Base-by-base conservation (phyloP, 2,888 invertebrate species). In the Lobophora halterata region DNA sequence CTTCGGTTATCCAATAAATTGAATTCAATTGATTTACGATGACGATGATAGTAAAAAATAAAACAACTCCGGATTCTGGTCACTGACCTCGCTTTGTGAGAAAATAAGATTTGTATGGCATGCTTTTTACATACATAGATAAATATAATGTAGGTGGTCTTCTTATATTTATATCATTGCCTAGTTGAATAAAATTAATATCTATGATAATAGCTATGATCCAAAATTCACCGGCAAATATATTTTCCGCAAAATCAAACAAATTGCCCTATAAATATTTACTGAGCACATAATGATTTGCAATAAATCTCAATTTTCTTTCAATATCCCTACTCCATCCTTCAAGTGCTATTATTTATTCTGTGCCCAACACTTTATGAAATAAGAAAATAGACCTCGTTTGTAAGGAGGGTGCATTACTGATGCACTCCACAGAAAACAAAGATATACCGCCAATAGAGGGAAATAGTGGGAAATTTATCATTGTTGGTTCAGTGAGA, bases 331-430 rank as follows among this genome's bases (percentile, higher is more conserved):
- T 67, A 73, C 70, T 59, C 53, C 66, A 77, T 78, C 65, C 61
- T 74, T 75, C 72, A 73, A 64, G n/a, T n/a, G n/a, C n/a, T n/a
- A n/a, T n/a, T n/a, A n/a, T n/a, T n/a, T n/a, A n/a, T 54, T 58
- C 13, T 5, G 26, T 51, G 60, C 52, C 55, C 55, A 68, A 62
- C 68, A 69, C 65, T 66, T 63, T 65, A 65, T 65, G 67, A 68
- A 72, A 66, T 60, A 64, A 59, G 58, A 65, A 62, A 64, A 65
- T 58, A 55, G 34, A 49, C 46, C 58, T 58, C 59, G 64, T 58
- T 60, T 60, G 42, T 38, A 35, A 48, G 56, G 65, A 65, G 83
- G 83, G 85, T 83, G 81, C 79, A 83, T 83, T 61, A 48, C 56
- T 79, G 71, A 82, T 82, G 74, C 64, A 70, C 65, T 69, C 49